These are phyloP conservation scores for Cydia strobilella DNA, from an alignment of 1,140 invertebrate species.

Conservation along the genomic window DNA sequence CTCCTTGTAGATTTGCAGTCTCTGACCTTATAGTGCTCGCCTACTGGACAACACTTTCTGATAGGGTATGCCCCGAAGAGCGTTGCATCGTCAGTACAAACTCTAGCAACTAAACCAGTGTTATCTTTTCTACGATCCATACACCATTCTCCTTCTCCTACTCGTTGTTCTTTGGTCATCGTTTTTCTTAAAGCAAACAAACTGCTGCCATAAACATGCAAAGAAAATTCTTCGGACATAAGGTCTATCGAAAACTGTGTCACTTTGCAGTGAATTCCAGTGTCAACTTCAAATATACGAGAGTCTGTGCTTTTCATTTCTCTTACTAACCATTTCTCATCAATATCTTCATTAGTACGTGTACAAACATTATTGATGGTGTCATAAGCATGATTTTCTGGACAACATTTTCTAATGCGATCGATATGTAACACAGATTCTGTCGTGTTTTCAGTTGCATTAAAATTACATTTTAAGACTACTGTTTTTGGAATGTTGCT, in stretches of 20 bases:
- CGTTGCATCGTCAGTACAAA: constrained; percentile 44
- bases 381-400: constrained; percentile 56
- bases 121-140: constrained; percentile 55
- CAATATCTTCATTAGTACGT: constrained; percentile 36
- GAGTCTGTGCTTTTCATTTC: constrained; percentile 40
- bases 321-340: constrained; percentile 46
- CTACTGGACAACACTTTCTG: constrained; percentile 74
- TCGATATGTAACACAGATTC: constrained; percentile 46
- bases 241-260: constrained; percentile 62
- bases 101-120: constrained; percentile 54
- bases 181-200: constrained; percentile 46
- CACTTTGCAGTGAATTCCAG: constrained; percentile 58
- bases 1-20: constrained; percentile 53
- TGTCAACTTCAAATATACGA: constrained; percentile 58
- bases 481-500: constrained; percentile 62
- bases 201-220: constrained; percentile 49
- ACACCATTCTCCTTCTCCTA: constrained; percentile 67
- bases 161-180: constrained; percentile 36
- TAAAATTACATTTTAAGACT: constrained; percentile 56
- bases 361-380: constrained; percentile 52
- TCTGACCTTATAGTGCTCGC: constrained; percentile 56
- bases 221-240: constrained; percentile 45
- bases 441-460: constrained; percentile 40
- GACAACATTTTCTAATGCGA: constrained; percentile 65
- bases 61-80: constrained; percentile 64